These are phyloP conservation scores for Daubentonia madagascariensis DNA, from an alignment of 2,113 vertebrate genomes.

Conservation along the genomic window DNA sequence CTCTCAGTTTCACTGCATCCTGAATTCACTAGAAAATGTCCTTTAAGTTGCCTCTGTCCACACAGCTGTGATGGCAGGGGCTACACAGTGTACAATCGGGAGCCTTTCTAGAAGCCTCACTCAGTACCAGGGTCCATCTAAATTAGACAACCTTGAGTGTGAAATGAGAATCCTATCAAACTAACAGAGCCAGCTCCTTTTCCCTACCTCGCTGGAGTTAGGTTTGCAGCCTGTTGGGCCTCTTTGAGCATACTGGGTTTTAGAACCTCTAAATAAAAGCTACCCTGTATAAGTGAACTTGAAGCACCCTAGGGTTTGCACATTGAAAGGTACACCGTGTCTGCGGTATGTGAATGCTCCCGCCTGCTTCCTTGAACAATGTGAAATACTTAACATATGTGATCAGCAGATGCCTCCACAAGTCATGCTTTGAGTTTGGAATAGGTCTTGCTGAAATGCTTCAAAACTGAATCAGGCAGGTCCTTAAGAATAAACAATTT, in stretches of 20 bases:
- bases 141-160: fast-evolving
- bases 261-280: neutral
- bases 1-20: neutral
- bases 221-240: neutral
- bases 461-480: neutral
- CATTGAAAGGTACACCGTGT: neutral
- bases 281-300: neutral
- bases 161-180: neutral
- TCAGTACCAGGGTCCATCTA: neutral
- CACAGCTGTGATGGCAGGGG: neutral
- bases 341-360: neutral
- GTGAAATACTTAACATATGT: fast-evolving
- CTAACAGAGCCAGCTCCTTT: neutral
- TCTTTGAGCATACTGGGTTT: neutral
- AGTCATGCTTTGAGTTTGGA: neutral
- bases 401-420: neutral
- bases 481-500: neutral
- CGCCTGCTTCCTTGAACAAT: neutral
- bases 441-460: neutral
- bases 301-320: neutral
- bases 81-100: neutral
- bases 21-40: neutral
- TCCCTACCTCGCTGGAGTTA: fast-evolving
- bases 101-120: no score
- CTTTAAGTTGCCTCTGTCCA: neutral